phyloP scores from a whole-genome alignment of 2,113 vertebrate genomes.

The Connochaetes taurinus region DNA sequence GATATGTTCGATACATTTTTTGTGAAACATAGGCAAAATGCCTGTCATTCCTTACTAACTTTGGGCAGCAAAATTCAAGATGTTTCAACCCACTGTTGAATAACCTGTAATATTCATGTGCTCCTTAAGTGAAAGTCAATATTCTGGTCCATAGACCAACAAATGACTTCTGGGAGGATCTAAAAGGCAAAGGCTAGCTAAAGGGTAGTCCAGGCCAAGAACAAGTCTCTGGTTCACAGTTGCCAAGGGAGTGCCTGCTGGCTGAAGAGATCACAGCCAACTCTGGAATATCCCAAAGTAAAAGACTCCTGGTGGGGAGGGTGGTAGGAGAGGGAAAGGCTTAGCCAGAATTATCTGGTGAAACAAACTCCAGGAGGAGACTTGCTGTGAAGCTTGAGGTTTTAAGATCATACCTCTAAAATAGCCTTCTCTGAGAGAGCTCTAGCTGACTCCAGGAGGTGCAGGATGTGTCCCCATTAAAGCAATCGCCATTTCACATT shows the following conservation, averaged over 20 bases:
- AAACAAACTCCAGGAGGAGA: neutral
- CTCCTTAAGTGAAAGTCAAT: neutral
- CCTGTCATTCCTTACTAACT: neutral
- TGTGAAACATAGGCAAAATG: neutral
- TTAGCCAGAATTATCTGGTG: neutral
- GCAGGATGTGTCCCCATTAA: neutral
- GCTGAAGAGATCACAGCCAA: neutral
- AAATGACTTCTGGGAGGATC: slow-evolving; percentile 16
- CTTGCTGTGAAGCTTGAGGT: neutral
- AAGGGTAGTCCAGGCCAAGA: neutral
- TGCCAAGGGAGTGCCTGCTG: neutral
- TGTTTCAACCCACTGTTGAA: neutral
- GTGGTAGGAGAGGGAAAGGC: neutral
- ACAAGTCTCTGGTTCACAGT: neutral
- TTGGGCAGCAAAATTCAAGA: neutral
- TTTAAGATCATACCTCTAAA: neutral
- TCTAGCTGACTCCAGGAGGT: neutral
- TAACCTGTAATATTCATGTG: neutral
- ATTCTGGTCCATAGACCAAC: neutral
- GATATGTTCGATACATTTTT: neutral
- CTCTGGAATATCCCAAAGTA: neutral
- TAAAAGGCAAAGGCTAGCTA: slow-evolving; percentile 10
- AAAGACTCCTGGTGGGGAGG: neutral
- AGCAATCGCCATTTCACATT: neutral
- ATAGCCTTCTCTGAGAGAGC: neutral